These are phyloP conservation scores for Tipula vernalis DNA, from an alignment of 2,888 invertebrate species.

Conservation along the genomic window DNA sequence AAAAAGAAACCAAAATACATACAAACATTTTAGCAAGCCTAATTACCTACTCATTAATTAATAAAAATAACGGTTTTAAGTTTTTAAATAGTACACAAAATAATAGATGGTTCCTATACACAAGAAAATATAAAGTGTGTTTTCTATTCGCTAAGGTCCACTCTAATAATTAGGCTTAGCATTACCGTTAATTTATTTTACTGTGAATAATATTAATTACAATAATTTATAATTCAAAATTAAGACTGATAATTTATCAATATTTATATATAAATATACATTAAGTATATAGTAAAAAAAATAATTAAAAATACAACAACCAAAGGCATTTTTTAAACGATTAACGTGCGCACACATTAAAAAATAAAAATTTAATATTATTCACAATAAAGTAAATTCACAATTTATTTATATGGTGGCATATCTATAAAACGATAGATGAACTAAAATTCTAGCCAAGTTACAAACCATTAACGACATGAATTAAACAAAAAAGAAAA, in stretches of 20 bases:
- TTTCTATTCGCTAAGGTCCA: too few relatives aligned
- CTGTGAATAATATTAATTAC: not conserved
- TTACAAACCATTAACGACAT: not conserved
- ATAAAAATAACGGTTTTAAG: not conserved
- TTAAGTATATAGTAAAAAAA: not conserved
- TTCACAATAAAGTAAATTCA: not conserved
- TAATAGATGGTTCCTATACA: not conserved
- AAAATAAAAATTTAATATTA: not conserved
- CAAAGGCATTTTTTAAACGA: not conserved
- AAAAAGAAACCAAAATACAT: slow-evolving; percentile 7
- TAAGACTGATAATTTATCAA: not conserved
- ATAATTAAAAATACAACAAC: not conserved
- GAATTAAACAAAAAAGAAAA: not conserved
- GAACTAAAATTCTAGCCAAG: not conserved
- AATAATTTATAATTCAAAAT: not conserved
- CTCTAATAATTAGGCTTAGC: not conserved
- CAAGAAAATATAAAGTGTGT: not conserved
- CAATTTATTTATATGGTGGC: not conserved
- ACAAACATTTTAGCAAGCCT: not conserved
- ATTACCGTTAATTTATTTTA: not conserved
- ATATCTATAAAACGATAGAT: not conserved
- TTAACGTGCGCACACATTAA: not conserved
- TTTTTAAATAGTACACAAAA: not conserved
- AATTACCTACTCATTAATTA: not conserved
- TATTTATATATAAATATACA: not conserved